A percentile compares a stretch with the other conserved stretches of the same genome.
Conservation (phyloP, 2,888 invertebrate species). For the Leucoma salicis region DNA sequence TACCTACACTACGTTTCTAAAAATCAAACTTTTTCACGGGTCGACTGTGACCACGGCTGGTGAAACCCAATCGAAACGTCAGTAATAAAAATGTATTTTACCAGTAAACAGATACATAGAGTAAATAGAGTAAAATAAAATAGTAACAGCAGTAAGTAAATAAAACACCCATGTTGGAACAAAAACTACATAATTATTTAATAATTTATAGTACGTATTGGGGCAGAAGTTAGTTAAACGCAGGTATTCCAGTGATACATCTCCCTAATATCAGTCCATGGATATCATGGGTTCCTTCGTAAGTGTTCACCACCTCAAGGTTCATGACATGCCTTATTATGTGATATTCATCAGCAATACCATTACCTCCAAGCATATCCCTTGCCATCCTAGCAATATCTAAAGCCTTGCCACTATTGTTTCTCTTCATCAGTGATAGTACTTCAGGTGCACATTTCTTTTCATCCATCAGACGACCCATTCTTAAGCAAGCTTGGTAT, state of each 20-base stretch:
- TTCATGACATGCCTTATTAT: slow-evolving; percentile 98
- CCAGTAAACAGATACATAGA: no score
- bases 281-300: slow-evolving; percentile 99
- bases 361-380: slow-evolving; percentile 99
- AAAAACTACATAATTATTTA: no score
- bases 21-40: no score
- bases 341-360: slow-evolving; percentile 98
- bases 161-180: no score
- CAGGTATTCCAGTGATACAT: slow-evolving; percentile 95
- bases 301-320: slow-evolving; percentile 98
- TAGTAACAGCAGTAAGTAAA: no score
- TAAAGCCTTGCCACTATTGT: slow-evolving; percentile 96
- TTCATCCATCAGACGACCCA: slow-evolving; percentile 94
- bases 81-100: no score
- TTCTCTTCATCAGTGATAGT: slow-evolving; percentile 97
- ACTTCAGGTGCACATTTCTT: slow-evolving; percentile 93
- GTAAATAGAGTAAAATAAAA: no score
- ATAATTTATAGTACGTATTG: no score
- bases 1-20: no score
- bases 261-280: slow-evolving; percentile 97
- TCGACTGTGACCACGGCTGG: no score
- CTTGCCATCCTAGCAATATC: slow-evolving; percentile 94
- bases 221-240: slow-evolving; percentile 87
- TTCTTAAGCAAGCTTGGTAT: slow-evolving; percentile 92
- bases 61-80: no score